Evolutionary conservation across 2,113 vertebrate species (phyloP), one percentile per base, ranked within the genome.

Genomic region (Amphiprion ocellaris): DNA sequence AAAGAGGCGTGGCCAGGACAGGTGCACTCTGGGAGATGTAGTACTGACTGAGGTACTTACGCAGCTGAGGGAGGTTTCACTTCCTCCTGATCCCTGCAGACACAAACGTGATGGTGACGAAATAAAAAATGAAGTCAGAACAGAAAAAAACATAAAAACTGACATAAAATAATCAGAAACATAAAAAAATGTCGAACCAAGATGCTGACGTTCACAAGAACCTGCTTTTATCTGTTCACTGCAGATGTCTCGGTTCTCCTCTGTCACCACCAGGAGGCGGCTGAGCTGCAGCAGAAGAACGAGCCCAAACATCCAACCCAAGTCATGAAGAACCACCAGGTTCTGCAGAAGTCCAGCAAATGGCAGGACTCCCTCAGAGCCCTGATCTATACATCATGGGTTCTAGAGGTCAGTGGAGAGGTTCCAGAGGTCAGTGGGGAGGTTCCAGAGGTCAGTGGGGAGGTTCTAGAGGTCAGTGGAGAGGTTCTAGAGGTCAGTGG

Each of bases 41-140:
- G 41, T 15, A 46, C 23, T 60, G 26, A 61, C 71, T 72, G 26
- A 53, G 19, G 47, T 84, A 87, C 84, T 89, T 63, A 89, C 81
- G 10, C 69, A 49, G 74, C 16, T 0, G 62, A 46, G 1, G 49
- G 68, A 84, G 78, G 60, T 68, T 82, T 84, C 15, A 53, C 53
- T 67, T 84, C 79, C 76, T 84, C 79, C 72, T 89, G 71, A 76
- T 82, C 79, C 69, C 87, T 89, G 72, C 53, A 73, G 69, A 47
- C 21, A 61, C 41, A 68, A 62, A 74, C 21, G 44, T 4, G 70
- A 82, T 23, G 49, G 69, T 12, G 50, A 41, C 23, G 41, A 77
- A 47, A 67, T 28, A 73, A 68, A 63, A 50, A 30, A 68, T 15
- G 10, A 73, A 10, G 19, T 66, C 64, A 61, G 24, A 77, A 80